Percentiles rank a stretch among this genome's conserved stretches.
Evolutionary conservation across 1,140 invertebrate genomes (phyloP).

Genomic region (Tetragnatha versicolor): DNA sequence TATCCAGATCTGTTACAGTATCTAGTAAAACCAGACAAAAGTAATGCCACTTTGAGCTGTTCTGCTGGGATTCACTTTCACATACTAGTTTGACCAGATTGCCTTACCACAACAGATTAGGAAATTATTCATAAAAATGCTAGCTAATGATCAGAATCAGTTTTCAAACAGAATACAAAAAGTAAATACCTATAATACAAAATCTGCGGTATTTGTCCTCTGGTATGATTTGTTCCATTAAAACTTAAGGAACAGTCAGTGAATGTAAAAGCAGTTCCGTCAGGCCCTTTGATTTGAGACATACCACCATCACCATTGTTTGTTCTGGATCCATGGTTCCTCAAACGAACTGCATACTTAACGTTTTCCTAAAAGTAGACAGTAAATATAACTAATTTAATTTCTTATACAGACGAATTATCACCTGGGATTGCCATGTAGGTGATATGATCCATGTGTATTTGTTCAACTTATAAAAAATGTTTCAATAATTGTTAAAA

Average conservation of each 20-base stretch:
- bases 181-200: constrained; percentile 77
- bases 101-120: no score
- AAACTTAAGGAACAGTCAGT: constrained; percentile 90
- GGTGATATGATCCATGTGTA: neutral
- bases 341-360: constrained; percentile 86
- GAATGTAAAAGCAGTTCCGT: constrained; percentile 92
- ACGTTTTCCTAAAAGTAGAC: constrained; percentile 77
- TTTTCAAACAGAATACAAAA: neutral
- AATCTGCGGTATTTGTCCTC: constrained; percentile 94
- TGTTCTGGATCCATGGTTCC: constrained; percentile 90
- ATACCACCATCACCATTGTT: constrained; percentile 92
- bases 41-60: neutral
- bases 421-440: neutral
- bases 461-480: neutral
- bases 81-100: no score
- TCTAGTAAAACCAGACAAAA: no score
- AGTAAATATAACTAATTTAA: neutral
- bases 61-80: no score
- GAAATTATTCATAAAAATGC: no score
- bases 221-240: constrained; percentile 90
- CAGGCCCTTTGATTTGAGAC: constrained; percentile 82
- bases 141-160: no score
- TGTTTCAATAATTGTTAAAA: neutral
- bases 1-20: no score
- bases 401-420: neutral